Percentiles rank a stretch among this genome's conserved stretches.
Evolutionary conservation across 2,113 vertebrate genomes (phyloP).

Genomic region (Monopterus albus): DNA sequence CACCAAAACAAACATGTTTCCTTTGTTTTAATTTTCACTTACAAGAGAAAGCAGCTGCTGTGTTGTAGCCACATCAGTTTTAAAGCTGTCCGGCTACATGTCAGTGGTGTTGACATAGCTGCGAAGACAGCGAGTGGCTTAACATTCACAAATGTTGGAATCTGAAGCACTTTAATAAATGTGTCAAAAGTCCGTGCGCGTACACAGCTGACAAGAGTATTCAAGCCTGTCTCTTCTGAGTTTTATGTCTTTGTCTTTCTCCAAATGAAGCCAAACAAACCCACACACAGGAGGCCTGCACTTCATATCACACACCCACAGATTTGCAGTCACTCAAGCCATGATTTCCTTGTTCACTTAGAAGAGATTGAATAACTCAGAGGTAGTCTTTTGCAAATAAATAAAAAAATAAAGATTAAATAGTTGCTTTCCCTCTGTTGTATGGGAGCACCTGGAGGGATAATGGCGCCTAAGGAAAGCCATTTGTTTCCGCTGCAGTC

Average conservation of each 20-base stretch:
- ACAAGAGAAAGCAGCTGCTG: not conserved
- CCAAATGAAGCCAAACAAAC: no score
- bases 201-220: not conserved
- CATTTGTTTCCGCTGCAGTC: not conserved
- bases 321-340: conserved; percentile 10
- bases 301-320: not conserved
- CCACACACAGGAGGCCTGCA: not conserved
- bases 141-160: not conserved
- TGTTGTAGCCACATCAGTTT: not conserved
- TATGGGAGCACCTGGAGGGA: not conserved
- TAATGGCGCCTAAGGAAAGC: not conserved
- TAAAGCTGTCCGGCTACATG: not conserved
- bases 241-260: not conserved
- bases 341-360: not conserved
- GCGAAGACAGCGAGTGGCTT: not conserved
- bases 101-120: not conserved
- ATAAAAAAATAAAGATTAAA: not conserved
- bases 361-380: not conserved
- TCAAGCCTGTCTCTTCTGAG: not conserved
- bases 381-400: not conserved
- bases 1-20: not conserved
- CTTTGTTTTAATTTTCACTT: not conserved
- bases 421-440: not conserved
- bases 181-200: no score
- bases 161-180: not conserved